phyloP scores from a whole-genome alignment of 2,797 vertebrate genomes.

The Megaceryle alcyon region DNA sequence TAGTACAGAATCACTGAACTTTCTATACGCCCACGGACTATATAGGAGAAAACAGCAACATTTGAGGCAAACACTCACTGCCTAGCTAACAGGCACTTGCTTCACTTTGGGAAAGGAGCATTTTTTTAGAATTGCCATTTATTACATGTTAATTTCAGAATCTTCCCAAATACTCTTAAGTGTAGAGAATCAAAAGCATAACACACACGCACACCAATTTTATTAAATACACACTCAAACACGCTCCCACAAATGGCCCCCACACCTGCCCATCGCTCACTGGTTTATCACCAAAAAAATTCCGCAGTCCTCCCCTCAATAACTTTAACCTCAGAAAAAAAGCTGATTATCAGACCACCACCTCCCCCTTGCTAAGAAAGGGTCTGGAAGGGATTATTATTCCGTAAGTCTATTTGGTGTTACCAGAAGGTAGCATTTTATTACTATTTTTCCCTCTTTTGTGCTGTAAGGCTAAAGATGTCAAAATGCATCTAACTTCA shows the following conservation, averaged over 20 bases:
- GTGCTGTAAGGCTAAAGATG: neutral
- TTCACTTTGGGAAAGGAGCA: neutral
- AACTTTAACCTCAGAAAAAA: neutral
- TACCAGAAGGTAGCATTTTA: neutral
- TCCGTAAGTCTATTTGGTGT: fast-evolving
- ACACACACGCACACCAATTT: fast-evolving
- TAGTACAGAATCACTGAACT: neutral
- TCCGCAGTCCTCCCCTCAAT: neutral
- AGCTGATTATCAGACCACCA: neutral
- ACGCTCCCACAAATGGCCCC: fast-evolving
- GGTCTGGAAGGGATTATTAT: neutral
- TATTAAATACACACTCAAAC: neutral
- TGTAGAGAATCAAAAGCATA: too few species aligned
- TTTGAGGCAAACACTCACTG: neutral
- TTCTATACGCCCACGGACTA: neutral
- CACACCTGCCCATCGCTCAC: neutral
- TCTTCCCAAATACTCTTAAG: neutral
- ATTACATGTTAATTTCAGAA: neutral
- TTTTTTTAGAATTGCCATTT: neutral
- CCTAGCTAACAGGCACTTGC: neutral
- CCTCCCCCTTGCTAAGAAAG: neutral
- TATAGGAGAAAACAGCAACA: neutral
- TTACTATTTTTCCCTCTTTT: neutral
- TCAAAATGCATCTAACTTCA: neutral
- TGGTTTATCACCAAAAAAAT: neutral